phyloP scores from a whole-genome alignment of 2,797 vertebrate genomes.

The Macropodus opercularis region DNA sequence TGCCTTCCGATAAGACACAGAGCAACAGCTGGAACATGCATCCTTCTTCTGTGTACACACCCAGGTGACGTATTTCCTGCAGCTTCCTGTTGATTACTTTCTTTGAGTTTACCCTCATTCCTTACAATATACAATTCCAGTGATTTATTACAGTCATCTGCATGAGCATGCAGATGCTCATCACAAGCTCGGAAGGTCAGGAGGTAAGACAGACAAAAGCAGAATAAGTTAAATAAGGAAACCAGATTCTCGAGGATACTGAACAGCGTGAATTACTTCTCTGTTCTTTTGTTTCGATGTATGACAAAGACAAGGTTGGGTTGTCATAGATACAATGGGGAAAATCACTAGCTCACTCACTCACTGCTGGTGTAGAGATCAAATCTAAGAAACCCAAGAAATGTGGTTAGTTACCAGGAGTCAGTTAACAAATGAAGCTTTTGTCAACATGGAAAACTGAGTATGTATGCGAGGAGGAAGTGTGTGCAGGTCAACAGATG shows the following conservation, averaged over 20 bases:
- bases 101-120: neutral
- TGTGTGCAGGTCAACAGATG: neutral
- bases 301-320: slow-evolving; percentile 26
- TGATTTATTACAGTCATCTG: neutral
- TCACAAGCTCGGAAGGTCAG: neutral
- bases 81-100: slow-evolving; percentile 37
- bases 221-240: slow-evolving; percentile 2
- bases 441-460: neutral
- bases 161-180: too few species aligned
- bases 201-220: neutral
- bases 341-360: slow-evolving; percentile 2
- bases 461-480: neutral
- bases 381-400: neutral
- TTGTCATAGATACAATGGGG: neutral
- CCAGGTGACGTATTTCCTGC: slow-evolving; percentile 18
- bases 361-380: neutral
- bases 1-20: neutral
- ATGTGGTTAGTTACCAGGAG: neutral
- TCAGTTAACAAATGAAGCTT: neutral
- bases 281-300: slow-evolving; percentile 25
- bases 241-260: slow-evolving; percentile 16
- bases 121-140: neutral
- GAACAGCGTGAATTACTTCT: neutral
- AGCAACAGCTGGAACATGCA: neutral
- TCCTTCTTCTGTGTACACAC: slow-evolving; percentile 13